phyloP scores from a whole-genome alignment of 2,797 vertebrate species.

The Poliocrania exsul region DNA sequence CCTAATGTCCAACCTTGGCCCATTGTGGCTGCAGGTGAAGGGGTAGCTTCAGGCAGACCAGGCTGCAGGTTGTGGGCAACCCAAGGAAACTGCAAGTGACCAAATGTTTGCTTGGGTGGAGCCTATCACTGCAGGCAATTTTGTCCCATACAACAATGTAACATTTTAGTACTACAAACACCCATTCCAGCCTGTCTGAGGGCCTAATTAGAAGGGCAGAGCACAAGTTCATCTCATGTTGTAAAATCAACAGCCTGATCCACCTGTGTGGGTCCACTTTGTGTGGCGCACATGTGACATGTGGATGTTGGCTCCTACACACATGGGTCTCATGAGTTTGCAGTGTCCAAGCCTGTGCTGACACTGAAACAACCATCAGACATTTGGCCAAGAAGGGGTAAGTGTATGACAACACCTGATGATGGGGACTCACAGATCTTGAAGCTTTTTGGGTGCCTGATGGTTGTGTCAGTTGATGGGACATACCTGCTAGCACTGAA shows the following conservation, averaged over 20 bases:
- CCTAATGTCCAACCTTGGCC: neutral
- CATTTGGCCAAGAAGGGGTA: neutral
- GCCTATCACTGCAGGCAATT: neutral
- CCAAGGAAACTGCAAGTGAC: neutral
- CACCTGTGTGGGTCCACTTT: neutral
- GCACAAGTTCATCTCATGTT: accelerated
- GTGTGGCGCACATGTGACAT: accelerated
- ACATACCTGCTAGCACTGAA: neutral
- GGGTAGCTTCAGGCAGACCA: neutral
- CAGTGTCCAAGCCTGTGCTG: accelerated
- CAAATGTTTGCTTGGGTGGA: neutral
- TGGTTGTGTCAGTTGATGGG: neutral
- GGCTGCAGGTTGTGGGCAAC: neutral
- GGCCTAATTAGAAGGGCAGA: neutral
- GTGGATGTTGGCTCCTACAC: neutral
- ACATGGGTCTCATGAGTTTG: accelerated
- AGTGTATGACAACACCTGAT: neutral
- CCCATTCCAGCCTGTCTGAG: neutral
- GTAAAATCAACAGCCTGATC: neutral
- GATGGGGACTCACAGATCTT: neutral
- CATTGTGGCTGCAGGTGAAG: neutral
- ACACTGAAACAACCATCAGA: neutral
- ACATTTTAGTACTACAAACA: neutral
- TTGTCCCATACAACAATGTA: accelerated
- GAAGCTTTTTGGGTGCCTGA: neutral